Evolutionary conservation across 2,113 vertebrate genomes (phyloP).

Genomic region (Bubo bubo): DNA sequence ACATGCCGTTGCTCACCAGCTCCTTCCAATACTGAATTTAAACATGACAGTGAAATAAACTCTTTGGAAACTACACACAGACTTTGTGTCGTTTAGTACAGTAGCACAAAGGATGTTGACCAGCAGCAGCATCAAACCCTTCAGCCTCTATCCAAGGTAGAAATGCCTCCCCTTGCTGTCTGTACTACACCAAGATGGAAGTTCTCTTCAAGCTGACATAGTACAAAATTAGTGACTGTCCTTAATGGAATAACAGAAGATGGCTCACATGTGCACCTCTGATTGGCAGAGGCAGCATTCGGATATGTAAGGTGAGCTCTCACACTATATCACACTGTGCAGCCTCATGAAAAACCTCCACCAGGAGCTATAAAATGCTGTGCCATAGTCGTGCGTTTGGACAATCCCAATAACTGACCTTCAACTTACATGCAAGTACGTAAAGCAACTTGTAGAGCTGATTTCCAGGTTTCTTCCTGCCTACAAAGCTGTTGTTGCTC

Average conservation of each 20-base stretch:
- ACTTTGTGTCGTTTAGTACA: background rate
- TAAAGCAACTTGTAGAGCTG: background rate
- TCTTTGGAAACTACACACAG: background rate
- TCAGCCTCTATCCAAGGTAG: background rate
- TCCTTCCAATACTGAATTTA: background rate
- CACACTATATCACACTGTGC: fast-evolving
- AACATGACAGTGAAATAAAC: background rate
- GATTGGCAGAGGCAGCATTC: fast-evolving
- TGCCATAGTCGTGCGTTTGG: fast-evolving
- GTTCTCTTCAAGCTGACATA: fast-evolving
- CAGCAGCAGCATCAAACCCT: background rate
- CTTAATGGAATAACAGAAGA: background rate
- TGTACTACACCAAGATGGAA: fast-evolving
- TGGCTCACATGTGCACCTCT: background rate
- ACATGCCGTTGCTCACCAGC: too few species aligned
- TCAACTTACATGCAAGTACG: fast-evolving
- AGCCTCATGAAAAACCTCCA: background rate
- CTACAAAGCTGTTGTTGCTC: background rate
- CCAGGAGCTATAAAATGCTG: background rate
- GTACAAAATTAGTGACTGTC: background rate
- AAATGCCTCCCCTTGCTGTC: fast-evolving
- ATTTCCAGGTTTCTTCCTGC: background rate
- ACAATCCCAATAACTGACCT: background rate
- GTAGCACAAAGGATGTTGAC: background rate
- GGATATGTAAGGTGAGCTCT: background rate